Evolutionary conservation across 2,888 invertebrate genomes (phyloP), one percentile per base, ranked within the genome.

Genomic region (Bhutanitis thaidina): DNA sequence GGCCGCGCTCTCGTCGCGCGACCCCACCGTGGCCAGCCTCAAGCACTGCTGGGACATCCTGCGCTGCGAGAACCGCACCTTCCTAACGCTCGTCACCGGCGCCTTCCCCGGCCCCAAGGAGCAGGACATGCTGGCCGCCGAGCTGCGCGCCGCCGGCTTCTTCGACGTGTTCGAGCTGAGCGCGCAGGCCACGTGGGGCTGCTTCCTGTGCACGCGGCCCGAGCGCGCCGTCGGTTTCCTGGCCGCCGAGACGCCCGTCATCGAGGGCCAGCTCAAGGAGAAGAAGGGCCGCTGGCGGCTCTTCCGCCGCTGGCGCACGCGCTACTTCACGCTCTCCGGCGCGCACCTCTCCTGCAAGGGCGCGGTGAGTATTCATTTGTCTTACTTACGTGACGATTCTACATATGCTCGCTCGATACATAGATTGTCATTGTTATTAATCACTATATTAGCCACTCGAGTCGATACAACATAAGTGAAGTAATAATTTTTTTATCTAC

Each of bases 41-140:
- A 96, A 96, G 80, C 94, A 96, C 75, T 97, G 97, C 83, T 98
- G 98, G 97, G 97, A 98, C 80, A 96, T 96, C 65, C 91, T 98
- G 67, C 97, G 97, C 81, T 94, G 95, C 71, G 97, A 97, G 81
- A 96, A 96, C 79, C 94, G 94, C 77, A 95, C 95, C 30, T 97
- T 97, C 74, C 91, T 96, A 30, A 96, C 97, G 43, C 91, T 98
- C 37, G 97, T 98, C 48, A 98, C 98, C 4, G 96, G 97, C 60
- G 97, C 97, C 46, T 98, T 98, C 87, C 98, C 98, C 0, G 95
- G 95, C 51, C 88, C 93, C 48, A 97, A 97, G 93, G 97, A 97
- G 70, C 97, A 97, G 77, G 97, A 97, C 71, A 91, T 94, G 65
- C 82, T 98, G 39, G 88, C 97, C 36, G 94, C 94, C 77, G 98